Evolutionary conservation across 2,888 invertebrate genomes (phyloP).

Genomic region (Agrotis clavis): DNA sequence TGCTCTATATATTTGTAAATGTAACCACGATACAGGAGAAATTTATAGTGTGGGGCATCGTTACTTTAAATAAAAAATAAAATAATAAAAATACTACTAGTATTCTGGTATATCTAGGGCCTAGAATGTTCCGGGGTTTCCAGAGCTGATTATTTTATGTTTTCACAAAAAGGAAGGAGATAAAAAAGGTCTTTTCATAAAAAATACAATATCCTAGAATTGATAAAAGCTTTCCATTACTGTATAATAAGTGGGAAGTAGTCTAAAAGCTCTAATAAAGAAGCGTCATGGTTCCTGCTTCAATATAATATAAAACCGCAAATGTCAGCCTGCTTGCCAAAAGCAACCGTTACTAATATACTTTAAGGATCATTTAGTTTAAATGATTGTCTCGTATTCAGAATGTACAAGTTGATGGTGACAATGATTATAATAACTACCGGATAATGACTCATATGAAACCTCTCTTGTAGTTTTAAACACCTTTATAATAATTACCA

Average conservation of each 20-base stretch:
- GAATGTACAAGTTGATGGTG: not conserved
- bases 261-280: not conserved
- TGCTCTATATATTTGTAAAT: too few relatives aligned
- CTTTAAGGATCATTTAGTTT: conserved; percentile 5
- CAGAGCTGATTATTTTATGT: too few relatives aligned
- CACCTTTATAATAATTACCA: not conserved
- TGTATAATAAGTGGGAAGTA: not conserved
- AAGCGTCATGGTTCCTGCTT: not conserved
- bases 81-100: too few relatives aligned
- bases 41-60: too few relatives aligned
- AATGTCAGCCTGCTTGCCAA: conserved; percentile 21
- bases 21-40: too few relatives aligned
- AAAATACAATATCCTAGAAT: too few relatives aligned
- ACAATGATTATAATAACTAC: not conserved
- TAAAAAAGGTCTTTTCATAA: too few relatives aligned
- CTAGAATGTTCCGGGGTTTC: too few relatives aligned
- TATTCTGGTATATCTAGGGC: too few relatives aligned
- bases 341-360: conserved; percentile 7
- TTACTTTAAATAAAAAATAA: too few relatives aligned
- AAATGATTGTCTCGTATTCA: conserved; percentile 18
- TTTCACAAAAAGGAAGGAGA: too few relatives aligned
- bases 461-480: not conserved
- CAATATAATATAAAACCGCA: not conserved
- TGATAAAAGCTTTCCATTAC: not conserved
- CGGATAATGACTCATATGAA: not conserved